Evolutionary conservation across 1,140 invertebrate genomes (phyloP).

Genomic region (Drosophila equinoxialis): DNA sequence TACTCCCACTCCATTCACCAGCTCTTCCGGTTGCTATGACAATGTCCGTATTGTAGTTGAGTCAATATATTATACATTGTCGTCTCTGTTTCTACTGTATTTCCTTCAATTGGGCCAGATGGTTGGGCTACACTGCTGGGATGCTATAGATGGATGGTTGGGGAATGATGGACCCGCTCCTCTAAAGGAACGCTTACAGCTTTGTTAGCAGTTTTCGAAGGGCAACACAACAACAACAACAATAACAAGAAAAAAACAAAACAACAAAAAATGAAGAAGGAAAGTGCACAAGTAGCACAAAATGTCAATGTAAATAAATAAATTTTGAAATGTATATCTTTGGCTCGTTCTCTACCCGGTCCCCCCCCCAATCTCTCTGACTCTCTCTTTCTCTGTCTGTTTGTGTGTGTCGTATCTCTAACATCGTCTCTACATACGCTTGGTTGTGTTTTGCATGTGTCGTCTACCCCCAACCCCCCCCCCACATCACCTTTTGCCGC

Average conservation of each 20-base stretch:
- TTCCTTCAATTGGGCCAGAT: slow-evolving; percentile 18
- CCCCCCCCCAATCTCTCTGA: not conserved
- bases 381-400: not conserved
- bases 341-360: slow-evolving; percentile 28
- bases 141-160: not conserved
- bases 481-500: not conserved
- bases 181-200: slow-evolving; percentile 72
- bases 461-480: slow-evolving; percentile 8
- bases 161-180: slow-evolving; percentile 25
- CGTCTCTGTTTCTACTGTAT: slow-evolving; percentile 46
- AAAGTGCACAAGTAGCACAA: slow-evolving; percentile 77
- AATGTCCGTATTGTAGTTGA: slow-evolving; percentile 79
- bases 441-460: slow-evolving; percentile 72
- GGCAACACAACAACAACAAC: slow-evolving; percentile 34
- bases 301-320: slow-evolving; percentile 81
- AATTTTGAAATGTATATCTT: slow-evolving; percentile 75
- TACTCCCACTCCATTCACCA: slow-evolving; percentile 23
- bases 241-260: slow-evolving; percentile 3
- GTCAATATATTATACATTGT: slow-evolving; percentile 80
- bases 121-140: not conserved
- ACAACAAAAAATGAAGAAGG: slow-evolving; percentile 22
- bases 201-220: slow-evolving; percentile 77
- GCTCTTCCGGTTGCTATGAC: slow-evolving; percentile 70
- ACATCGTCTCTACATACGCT: slow-evolving; percentile 59
- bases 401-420: slow-evolving; percentile 55